These are phyloP conservation scores for Chlorodrepanis virens DNA, from an alignment of 2,113 vertebrate species.

Conservation along the genomic window DNA sequence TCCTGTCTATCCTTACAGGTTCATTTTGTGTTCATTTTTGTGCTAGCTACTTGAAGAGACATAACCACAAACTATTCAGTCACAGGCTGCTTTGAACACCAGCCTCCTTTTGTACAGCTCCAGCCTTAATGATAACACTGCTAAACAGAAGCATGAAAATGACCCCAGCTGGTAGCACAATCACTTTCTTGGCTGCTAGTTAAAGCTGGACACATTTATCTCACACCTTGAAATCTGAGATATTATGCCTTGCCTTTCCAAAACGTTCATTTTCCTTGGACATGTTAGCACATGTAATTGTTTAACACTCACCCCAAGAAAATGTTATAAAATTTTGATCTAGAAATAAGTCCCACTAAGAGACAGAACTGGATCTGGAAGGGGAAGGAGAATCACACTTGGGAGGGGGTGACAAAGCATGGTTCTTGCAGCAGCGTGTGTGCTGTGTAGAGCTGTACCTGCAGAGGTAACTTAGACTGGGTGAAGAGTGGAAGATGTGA, in stretches of 20 bases:
- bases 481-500: not conserved
- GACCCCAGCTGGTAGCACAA: not conserved
- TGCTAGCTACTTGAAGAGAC: not conserved
- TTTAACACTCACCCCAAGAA: not conserved
- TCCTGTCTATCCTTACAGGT: not conserved
- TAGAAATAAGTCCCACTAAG: not conserved
- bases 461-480: not conserved
- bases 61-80: not conserved
- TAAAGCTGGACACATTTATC: not conserved
- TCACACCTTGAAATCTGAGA: not conserved
- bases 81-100: not conserved
- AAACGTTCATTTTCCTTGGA: not conserved
- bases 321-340: not conserved
- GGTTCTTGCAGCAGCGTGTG: not conserved
- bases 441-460: not conserved
- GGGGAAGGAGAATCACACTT: not conserved
- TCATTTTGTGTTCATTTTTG: not conserved
- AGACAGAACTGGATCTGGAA: not conserved
- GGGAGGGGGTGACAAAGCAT: rapidly evolving
- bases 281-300: not conserved
- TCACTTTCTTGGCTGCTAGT: not conserved
- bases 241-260: not conserved
- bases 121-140: not conserved
- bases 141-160: not conserved
- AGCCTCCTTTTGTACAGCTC: not conserved